Base-by-base conservation (phyloP, 2,888 invertebrate species). In the Hipparchia sbordonii region DNA sequence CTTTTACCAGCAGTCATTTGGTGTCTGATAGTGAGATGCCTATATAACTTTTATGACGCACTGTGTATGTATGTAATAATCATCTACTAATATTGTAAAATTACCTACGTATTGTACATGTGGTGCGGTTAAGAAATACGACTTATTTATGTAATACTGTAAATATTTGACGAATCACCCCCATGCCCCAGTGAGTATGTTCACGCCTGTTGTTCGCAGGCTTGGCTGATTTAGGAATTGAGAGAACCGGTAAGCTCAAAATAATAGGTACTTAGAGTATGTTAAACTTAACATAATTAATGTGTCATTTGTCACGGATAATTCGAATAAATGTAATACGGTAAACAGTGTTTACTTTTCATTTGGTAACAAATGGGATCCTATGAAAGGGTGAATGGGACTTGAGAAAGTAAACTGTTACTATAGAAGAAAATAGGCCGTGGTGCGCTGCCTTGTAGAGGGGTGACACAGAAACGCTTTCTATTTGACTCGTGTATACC, bases 171-270 rank as follows among this genome's bases (percentile, higher is more conserved):
- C 79, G 79, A 78, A 80, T 82, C 74, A 81, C 82, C 81, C 82
- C 80, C 82, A 77, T 39, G 56, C 13, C 13, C 8, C 13, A 8
- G 79, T 76, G 72, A 77, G 77, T 81, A 82, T 78, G 79, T 82
- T 81, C 80, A 82, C 81, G 83, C 82, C 81, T 81, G 78, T 76
- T 80, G 82, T 82, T 83, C 82, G 85, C 84, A 86, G 84, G 89
- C 89, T 89, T 90, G 88, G 88, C 89, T 89, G 87, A 90, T 84
- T 83, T 89, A 92, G 92, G 92, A 92, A 92, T 93, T 92, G 92
- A 92, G 87, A 89, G 85, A 91, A 91, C 86, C 84, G 85, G 86
- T 89, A 91, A 89, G 91, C 92, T 92, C 92, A 93, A 91, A 81
- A 83, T 87, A 86, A 87, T 84, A 48, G 48, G 48, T 48, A 87